Evolutionary conservation across 2,113 vertebrate genomes (phyloP).

Genomic region (Paramormyrops kingsleyae): DNA sequence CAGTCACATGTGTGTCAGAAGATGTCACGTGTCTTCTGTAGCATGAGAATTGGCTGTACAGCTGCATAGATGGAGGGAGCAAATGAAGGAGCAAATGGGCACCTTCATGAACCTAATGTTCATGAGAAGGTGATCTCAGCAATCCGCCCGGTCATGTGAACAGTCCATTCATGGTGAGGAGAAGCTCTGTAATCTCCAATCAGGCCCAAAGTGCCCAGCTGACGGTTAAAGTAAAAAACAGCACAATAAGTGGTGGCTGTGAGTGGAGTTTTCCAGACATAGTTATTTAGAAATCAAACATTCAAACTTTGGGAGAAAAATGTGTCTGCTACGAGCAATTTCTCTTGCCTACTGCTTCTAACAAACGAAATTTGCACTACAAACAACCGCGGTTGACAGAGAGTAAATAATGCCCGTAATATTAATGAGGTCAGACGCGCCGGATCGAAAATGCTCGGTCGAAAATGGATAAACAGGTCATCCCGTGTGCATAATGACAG

Average conservation of each 20-base stretch:
- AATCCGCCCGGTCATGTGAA: neutral
- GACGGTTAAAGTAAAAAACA: neutral
- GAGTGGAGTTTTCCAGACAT: neutral
- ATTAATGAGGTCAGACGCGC: slow-evolving; percentile 1
- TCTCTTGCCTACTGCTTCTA: neutral
- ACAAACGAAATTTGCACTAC: slow-evolving; percentile 7
- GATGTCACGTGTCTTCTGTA: neutral
- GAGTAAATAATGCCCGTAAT: neutral
- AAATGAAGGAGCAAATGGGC: neutral
- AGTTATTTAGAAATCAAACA: slow-evolving; percentile 2
- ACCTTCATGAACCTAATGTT: neutral
- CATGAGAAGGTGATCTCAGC: neutral
- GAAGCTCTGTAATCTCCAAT: neutral
- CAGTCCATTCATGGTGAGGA: neutral
- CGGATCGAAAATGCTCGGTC: neutral
- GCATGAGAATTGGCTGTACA: neutral
- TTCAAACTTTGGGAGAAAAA: neutral
- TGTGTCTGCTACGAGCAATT: neutral
- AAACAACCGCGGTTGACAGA: neutral
- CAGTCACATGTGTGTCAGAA: neutral
- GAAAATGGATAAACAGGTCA: neutral
- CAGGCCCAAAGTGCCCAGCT: neutral
- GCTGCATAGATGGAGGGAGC: neutral
- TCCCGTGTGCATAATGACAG: neutral
- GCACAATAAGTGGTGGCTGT: neutral